A percentile compares a stretch with the other conserved stretches of the same genome.
These are phyloP conservation scores for Hyles euphorbiae DNA, from an alignment of 1,140 invertebrate species.

Conservation along the genomic window DNA sequence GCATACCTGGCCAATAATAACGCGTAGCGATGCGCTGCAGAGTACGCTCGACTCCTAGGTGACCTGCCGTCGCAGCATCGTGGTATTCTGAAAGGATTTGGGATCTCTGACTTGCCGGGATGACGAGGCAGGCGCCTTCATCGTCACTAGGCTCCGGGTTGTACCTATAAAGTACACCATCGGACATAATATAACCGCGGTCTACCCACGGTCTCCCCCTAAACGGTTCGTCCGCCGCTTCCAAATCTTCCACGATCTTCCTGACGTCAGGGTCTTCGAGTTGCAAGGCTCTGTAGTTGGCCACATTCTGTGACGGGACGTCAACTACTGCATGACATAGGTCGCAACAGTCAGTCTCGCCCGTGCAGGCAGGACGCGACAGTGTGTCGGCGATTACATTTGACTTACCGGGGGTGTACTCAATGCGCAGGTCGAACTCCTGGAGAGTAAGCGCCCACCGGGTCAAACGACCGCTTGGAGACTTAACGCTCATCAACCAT, in stretches of 20 bases:
- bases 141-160: slow-evolving; percentile 1
- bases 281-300: slow-evolving; percentile 18
- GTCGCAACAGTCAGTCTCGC: slow-evolving; percentile 5
- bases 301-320: slow-evolving; percentile 13
- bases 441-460: slow-evolving; percentile 43
- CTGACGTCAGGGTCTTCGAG: slow-evolving; percentile 24
- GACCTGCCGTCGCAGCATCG: slow-evolving; percentile 18
- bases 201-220: slow-evolving; percentile 20
- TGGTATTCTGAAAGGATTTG: slow-evolving; percentile 26
- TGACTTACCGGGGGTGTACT: slow-evolving; percentile 33
- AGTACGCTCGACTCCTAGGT: slow-evolving; percentile 34
- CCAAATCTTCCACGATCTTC: slow-evolving; percentile 31
- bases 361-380: slow-evolving; percentile 17
- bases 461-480: slow-evolving; percentile 43
- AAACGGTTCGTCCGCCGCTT: slow-evolving; percentile 7
- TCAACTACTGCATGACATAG: slow-evolving; percentile 23
- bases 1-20: slow-evolving; percentile 39
- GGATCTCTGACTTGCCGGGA: slow-evolving; percentile 7
- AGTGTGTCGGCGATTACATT: slow-evolving; percentile 43
- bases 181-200: slow-evolving; percentile 26
- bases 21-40: slow-evolving; percentile 16
- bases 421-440: slow-evolving; percentile 26
- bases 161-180: slow-evolving; percentile 31
- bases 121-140: slow-evolving; percentile 1
- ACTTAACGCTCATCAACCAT: slow-evolving; percentile 64